A percentile compares a stretch with the other conserved stretches of the same genome.
Evolutionary conservation across 2,888 invertebrate species (phyloP).

Genomic region (Yponomeuta evonymella): DNA sequence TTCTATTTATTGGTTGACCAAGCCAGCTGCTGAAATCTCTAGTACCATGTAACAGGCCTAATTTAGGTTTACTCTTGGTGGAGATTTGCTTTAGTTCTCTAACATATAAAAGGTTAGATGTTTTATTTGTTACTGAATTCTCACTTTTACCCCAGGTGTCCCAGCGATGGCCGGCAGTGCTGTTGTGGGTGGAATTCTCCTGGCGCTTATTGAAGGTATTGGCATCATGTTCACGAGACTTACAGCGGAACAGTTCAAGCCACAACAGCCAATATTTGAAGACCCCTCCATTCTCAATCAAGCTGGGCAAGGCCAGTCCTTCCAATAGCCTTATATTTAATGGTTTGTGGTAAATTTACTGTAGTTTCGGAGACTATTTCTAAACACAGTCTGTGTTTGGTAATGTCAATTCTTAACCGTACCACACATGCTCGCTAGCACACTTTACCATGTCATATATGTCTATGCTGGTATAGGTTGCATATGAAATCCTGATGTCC

Average conservation of each 20-base stretch:
- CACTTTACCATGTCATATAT: too few species aligned
- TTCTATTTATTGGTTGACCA: too few species aligned
- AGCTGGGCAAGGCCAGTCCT: conserved; percentile 43
- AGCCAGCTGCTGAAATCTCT: too few species aligned
- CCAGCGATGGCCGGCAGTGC: conserved; percentile 97
- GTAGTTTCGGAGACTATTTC: too few species aligned
- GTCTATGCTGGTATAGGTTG: too few species aligned
- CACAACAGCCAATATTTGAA: conserved; percentile 84
- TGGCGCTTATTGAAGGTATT: conserved; percentile 98
- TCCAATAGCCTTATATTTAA: not conserved
- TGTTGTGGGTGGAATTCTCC: conserved; percentile 93
- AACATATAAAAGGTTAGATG: not conserved
- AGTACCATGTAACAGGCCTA: too few species aligned
- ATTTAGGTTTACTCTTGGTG: too few species aligned
- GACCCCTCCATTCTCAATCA: conserved; percentile 85
- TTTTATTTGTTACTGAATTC: not conserved
- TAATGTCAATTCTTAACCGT: too few species aligned
- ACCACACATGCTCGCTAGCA: too few species aligned
- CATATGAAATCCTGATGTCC: too few species aligned
- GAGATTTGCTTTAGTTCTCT: too few species aligned
- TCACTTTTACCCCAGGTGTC: conserved; percentile 65
- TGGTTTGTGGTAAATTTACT: not conserved
- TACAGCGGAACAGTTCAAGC: conserved; percentile 95
- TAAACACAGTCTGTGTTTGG: too few species aligned
- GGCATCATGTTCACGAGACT: conserved; percentile 95